These are phyloP conservation scores for Latheticus oryzae DNA, from an alignment of 2,888 invertebrate genomes.

Conservation along the genomic window DNA sequence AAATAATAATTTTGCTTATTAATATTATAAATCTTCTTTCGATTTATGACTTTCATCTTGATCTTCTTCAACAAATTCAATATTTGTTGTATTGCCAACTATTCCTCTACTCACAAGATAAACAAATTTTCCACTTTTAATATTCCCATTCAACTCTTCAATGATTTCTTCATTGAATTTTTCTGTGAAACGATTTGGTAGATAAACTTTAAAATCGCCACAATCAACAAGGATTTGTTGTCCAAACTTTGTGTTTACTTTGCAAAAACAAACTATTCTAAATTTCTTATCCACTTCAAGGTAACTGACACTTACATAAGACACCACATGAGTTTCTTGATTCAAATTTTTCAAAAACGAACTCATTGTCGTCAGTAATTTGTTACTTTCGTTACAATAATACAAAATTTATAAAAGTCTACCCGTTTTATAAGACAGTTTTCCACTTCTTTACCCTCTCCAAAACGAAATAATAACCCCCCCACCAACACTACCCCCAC, in stretches of 20 bases:
- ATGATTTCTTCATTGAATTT: slow-evolving; percentile 1
- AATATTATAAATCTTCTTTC: no score
- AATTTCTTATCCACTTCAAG: neutral
- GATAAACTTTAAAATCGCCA: neutral
- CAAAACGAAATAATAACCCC: no score
- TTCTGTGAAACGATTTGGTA: neutral
- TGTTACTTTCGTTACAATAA: no score
- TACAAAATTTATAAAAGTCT: no score
- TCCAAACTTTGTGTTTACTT: neutral
- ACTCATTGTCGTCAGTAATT: no score
- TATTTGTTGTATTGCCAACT: slow-evolving; percentile 4
- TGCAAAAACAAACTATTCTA: neutral
- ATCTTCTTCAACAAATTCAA: neutral
- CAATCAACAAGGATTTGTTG: slow-evolving; percentile 1
- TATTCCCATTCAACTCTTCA: neutral
- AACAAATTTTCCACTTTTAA: neutral
- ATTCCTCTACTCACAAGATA: slow-evolving; percentile 1
- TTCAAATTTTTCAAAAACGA: neutral
- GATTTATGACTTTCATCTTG: no score
- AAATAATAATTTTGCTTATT: no score
- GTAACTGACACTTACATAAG: neutral
- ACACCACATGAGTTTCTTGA: neutral
- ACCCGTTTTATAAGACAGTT: no score
- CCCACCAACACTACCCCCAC: no score
- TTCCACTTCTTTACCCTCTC: no score